phyloP scores from a whole-genome alignment of 2,797 vertebrate species.

The Smutsia gigantea region DNA sequence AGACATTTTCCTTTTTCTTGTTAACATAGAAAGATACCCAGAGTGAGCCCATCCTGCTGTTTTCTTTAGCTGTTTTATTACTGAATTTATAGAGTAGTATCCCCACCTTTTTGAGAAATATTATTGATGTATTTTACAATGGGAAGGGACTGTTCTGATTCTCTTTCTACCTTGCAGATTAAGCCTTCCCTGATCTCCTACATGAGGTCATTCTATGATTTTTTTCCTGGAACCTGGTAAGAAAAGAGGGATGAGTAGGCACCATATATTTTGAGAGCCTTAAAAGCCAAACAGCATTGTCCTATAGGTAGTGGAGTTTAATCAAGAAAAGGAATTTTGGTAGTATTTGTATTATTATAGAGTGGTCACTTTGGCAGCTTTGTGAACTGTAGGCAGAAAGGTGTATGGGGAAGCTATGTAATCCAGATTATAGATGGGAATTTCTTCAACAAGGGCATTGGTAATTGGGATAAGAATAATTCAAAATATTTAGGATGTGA shows the following conservation, averaged over 20 bases:
- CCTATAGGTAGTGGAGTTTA: neutral
- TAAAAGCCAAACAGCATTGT: neutral
- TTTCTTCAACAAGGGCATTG: neutral
- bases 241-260: neutral
- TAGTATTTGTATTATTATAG: neutral
- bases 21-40: neutral
- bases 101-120: neutral
- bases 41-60: neutral
- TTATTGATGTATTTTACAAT: neutral
- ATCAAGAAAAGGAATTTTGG: neutral
- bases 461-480: neutral
- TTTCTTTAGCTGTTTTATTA: neutral
- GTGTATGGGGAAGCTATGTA: neutral
- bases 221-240: neutral
- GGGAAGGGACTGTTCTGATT: neutral
- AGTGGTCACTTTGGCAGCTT: neutral
- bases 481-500: neutral
- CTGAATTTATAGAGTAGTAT: neutral
- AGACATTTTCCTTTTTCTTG: neutral
- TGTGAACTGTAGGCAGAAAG: neutral
- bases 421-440: neutral
- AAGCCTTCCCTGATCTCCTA: neutral
- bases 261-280: neutral
- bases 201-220: neutral
- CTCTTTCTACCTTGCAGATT: neutral